Base-by-base conservation (phyloP, 2,113 vertebrate species). In the Peromyscus californicus region DNA sequence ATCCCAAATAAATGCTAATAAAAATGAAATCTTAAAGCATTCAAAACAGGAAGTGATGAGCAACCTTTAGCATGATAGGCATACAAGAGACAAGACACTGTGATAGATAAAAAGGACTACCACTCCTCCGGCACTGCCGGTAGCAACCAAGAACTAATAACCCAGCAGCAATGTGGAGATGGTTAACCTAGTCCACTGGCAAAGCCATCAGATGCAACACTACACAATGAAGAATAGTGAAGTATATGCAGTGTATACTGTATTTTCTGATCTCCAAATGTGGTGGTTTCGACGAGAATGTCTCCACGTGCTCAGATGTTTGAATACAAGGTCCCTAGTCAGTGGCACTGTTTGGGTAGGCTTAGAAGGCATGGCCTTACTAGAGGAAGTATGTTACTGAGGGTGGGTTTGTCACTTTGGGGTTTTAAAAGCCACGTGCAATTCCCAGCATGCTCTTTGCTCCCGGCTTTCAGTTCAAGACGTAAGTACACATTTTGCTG, bases 71-170 rank as follows among this genome's bases (percentile, higher is more conserved):
- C 22, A 70, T 72, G 74, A 84, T 24, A 83, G 61, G 85, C 69
- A 93, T 45, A 94, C 12, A 88, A 48, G 92, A 96, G 75, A 65
- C 29, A 87, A 76, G 57, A 65, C 15, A 36, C 13, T 90, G 36
- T 88, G 69, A 79, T 33, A 61, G 51, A 86, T 7, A 15, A 39
- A 13, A 42, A 45, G 65, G 70, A 31, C n/a, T 92, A 39, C 65
- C 39, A 36, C 36, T 70, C 45, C 26, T 33, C 78, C 31, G 75
- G 26, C 42, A 74, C 22, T 36, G 13, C 36, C 33, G 57, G 16
- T 2, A 80, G 85, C 85, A 80, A 75, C 76, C 72, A 84, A 76
- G 90, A 17, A 45, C 51, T 78, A 19, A 63, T 4, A 45, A 83
- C 16, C 84, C 82, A 26, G 45, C 45, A 63, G 61, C 24, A 89